Base-by-base conservation (phyloP, 2,888 invertebrate genomes). In the Sarcophaga rosellei region DNA sequence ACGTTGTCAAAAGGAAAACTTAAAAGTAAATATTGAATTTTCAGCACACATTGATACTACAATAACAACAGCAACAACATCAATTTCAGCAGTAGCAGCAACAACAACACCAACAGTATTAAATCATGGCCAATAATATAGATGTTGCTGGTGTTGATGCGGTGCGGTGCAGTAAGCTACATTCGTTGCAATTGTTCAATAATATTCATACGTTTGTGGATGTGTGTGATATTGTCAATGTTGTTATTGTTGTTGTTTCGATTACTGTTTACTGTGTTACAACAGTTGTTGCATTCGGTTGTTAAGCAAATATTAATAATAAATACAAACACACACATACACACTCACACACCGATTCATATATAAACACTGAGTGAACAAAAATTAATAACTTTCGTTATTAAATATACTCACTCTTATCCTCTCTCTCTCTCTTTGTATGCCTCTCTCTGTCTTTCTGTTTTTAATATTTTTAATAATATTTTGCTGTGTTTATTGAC, bases 241-340 rank as follows among this genome's bases (percentile, higher is more conserved):
- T 15, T 75, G 59, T 20, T 85, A 57, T 45, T 75, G 53, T 10
- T 85, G 69, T 35, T 77, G 21, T 66, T 70, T 4, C 17, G 85
- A 72, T 72, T 59, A 72, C 47, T 85, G 77, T 78, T 80, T 72
- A 61, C 66, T 73, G 57, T 74, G 63, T 85, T 81, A 80, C 81
- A 77, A 59, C 77, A 69, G 84, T 87, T 81, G 84, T 88, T 89
- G 88, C 75, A 47, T 81, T 78, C 74, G 77, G 70, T 83, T 88
- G 88, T 78, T 81, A 78, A 84, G 70, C 74, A 86, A 86, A 86
- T 86, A 86, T 78, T 86, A 84, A 84, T 84, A 86, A 86, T 79
- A 78, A 78, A 78, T 25, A 78, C 59, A 23, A 45, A 23, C 0
- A 21, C 20, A 3, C 8, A 47, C 20, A n/a, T 3, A 47, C 47